Percentiles rank a stretch among this genome's conserved stretches.
phyloP scores from a whole-genome alignment of 2,797 vertebrate genomes.

The Parambassis ranga region DNA sequence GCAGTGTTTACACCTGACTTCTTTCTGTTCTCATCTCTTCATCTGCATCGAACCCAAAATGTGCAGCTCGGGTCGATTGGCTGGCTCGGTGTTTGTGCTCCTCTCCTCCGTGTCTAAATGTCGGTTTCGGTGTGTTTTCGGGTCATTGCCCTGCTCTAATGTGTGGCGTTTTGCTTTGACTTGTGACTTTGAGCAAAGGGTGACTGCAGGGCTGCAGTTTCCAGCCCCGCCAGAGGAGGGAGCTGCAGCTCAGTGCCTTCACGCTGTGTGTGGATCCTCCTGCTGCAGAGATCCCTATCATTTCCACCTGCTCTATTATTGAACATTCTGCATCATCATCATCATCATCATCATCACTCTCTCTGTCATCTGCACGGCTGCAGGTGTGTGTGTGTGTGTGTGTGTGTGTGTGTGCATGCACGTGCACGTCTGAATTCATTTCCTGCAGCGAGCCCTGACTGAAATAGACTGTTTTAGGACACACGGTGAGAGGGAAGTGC shows the following conservation, averaged over 20 bases:
- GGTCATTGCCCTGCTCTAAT: no score
- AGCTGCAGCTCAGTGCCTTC: constrained; percentile 26
- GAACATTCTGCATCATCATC: background rate
- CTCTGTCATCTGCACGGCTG: background rate
- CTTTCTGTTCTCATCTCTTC: no score
- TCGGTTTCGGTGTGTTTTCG: no score
- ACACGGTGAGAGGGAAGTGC: constrained; percentile 8
- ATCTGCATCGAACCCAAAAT: no score
- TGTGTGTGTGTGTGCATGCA: background rate
- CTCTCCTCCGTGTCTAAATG: no score
- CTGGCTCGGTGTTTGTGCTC: no score
- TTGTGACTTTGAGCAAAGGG: background rate
- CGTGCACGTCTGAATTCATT: background rate
- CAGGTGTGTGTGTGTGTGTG: constrained; percentile 1
- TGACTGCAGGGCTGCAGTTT: background rate
- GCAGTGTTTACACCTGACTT: no score
- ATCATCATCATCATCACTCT: no score
- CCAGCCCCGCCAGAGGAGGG: constrained; percentile 33
- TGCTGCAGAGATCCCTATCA: background rate
- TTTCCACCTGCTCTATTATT: background rate
- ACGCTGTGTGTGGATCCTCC: background rate
- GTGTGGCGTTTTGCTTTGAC: background rate
- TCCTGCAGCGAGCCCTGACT: constrained; percentile 11
- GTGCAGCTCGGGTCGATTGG: no score
- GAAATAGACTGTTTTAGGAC: constrained; percentile 42